Evolutionary conservation across 2,113 vertebrate genomes (phyloP).

Genomic region (Pedionomus torquatus): DNA sequence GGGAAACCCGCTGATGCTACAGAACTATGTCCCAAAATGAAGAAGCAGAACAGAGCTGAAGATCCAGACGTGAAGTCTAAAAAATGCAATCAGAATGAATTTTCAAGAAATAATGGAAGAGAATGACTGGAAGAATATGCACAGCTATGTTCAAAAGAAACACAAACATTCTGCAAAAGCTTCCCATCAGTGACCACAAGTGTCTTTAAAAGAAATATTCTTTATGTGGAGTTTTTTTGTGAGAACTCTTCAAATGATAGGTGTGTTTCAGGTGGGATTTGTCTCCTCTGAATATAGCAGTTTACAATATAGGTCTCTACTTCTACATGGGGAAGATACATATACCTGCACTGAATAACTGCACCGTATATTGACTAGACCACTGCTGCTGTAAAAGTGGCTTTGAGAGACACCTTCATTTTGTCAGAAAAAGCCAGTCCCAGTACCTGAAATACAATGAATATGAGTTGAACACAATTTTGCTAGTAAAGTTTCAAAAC

Average conservation of each 20-base stretch:
- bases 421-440: not conserved
- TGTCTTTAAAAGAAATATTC: not conserved
- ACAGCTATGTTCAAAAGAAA: not conserved
- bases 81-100: not conserved
- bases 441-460: not conserved
- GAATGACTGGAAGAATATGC: not conserved
- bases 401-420: not conserved
- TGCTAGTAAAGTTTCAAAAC: not conserved
- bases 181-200: not conserved
- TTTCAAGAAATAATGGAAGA: not conserved
- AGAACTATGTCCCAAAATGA: not conserved
- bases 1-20: slow-evolving; percentile 1
- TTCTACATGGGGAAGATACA: not conserved
- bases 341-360: not conserved
- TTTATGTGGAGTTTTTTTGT: not conserved
- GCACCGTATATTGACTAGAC: not conserved
- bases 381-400: not conserved
- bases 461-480: not conserved
- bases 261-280: not conserved
- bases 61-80: not conserved
- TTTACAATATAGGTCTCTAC: not conserved
- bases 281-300: not conserved
- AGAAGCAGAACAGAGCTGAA: not conserved
- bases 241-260: not conserved
- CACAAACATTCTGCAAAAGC: not conserved